phyloP scores from a whole-genome alignment of 2,113 vertebrate species.

The Nerophis lumbriciformis region DNA sequence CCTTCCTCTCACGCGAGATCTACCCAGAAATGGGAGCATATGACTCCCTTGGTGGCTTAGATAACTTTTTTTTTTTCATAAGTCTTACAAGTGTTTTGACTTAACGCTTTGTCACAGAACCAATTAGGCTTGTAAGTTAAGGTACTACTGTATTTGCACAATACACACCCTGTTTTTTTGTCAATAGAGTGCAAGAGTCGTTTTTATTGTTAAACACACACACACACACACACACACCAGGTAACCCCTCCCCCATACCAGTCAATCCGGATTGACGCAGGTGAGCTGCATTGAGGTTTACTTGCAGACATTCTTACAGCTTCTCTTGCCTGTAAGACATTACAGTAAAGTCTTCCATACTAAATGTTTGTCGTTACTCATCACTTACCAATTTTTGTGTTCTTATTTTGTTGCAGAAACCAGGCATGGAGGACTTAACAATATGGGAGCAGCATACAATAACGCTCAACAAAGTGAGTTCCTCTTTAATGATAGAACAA shows the following conservation, averaged over 20 bases:
- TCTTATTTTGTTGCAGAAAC: constrained; percentile 50
- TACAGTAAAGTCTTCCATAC: background rate
- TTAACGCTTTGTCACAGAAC: background rate
- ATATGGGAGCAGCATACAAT: constrained; percentile 97
- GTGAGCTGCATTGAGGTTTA: constrained; percentile 53
- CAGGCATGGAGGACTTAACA: constrained; percentile 87
- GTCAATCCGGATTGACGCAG: constrained; percentile 66
- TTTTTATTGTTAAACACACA: background rate
- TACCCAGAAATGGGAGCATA: too few species aligned
- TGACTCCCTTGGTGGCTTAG: too few species aligned
- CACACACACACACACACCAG: background rate
- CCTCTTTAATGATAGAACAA: background rate
- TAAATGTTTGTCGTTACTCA: background rate
- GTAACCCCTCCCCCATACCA: constrained; percentile 62
- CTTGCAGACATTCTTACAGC: constrained; percentile 4
- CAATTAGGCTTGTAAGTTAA: too few species aligned
- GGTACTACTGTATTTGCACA: background rate
- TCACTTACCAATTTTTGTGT: background rate
- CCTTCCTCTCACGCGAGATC: too few species aligned
- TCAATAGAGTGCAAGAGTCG: background rate
- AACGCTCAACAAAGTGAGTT: constrained; percentile 80
- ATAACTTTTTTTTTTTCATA: background rate
- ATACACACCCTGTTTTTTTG: background rate
- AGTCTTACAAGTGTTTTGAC: too few species aligned
- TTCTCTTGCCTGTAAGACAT: background rate